Base-by-base conservation (phyloP, 1,140 invertebrate genomes). In the Penaeus japonicus region DNA sequence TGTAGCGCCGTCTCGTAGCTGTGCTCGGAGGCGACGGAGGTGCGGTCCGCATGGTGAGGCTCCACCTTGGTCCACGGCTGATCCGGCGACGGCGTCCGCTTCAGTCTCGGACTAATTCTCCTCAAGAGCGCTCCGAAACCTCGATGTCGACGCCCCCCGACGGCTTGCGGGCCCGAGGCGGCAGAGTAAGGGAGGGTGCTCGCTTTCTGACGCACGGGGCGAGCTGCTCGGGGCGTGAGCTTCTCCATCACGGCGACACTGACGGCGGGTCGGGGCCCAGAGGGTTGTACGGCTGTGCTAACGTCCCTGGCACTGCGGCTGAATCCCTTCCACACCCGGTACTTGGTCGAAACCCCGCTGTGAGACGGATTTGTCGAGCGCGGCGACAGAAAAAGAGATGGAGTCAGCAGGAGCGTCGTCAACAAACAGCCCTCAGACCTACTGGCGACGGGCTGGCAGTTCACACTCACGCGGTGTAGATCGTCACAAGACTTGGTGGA, bases 401-500 rank as follows among this genome's bases (percentile, higher is more conserved):
- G 70, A 27, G 70, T 73, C 12, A 73, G 70, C 70, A 73, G n/a
- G 1, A 88, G 70, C 32, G 87, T 88, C n/a, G 83, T 88, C n/a
- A 88, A 53, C 80, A 88, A 79, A 65, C 87, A 88, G 10, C 87
- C 87, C 87, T 88, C 87, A 30, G 87, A 88, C 55, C 87, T 88
- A 55, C 87, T 88, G 53, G 35, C 24, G 32, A 81, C 27, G 15
- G 87, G 73, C 22, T 86, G 77, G 80, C 47, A 70, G 27, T 62
- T 27, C 17, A 57, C 54, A 70, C 81, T 88, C 20, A 88, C 87
- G 4, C 87, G 79, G 80, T 88, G 80, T n/a, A 88, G 87, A 32
- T 88, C 87, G 62, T 88, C 87, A 59, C 87, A 88, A 15, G 87
- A 88, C 70, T 88, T 88, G 80, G 47, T 88, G 10, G 27, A 75